Base-by-base conservation (phyloP, 2,797 vertebrate species). In the Apogon hyalosoma region DNA sequence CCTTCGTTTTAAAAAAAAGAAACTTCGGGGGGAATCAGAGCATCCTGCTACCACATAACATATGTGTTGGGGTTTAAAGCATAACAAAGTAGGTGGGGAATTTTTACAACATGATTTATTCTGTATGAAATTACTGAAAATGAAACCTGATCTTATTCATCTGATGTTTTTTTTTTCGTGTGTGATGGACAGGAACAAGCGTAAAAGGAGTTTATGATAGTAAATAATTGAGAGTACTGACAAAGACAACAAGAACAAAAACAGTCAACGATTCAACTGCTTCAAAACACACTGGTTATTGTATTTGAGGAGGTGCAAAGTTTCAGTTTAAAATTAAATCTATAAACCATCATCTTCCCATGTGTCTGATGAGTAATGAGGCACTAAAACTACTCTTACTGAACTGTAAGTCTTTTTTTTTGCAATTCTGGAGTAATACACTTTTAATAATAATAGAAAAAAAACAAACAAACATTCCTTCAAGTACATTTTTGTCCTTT, bases 111-210 rank as follows among this genome's bases (percentile, higher is more conserved):
- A 61, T 28, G 52, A 76, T 62, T 46, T 63, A 54, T 70, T 73
- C 19, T 31, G 38, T 15, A 14, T 36, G 49, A 78, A 60, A 59
- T 67, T 43, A 73, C 53, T 82, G 43, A 85, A 75, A 69, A 67
- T 77, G 71, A 91, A 89, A 89, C 78, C 15, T 21, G 28, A 53
- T 75, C 58, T 80, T 52, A 80, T 79, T 58, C 15, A 77, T 75
- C 49, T 69, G 0, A 60, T 15, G 38, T n/a, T n/a, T 49, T 55
- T 7, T 75, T 63, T 68, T 28, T 28, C 24, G 69, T 82, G 73
- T 70, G 67, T 82, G 52, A 79, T 2, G 46, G 50, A 49, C 4
- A 3, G 7, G 47, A 4, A 41, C 12, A 7, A 51, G 41, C 40
- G 36, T 61, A 4, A 55, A 68, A 54, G 73, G 80, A 69, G 75